Conservation (phyloP, 2,113 vertebrate species). For the Pycnonotus jocosus region DNA sequence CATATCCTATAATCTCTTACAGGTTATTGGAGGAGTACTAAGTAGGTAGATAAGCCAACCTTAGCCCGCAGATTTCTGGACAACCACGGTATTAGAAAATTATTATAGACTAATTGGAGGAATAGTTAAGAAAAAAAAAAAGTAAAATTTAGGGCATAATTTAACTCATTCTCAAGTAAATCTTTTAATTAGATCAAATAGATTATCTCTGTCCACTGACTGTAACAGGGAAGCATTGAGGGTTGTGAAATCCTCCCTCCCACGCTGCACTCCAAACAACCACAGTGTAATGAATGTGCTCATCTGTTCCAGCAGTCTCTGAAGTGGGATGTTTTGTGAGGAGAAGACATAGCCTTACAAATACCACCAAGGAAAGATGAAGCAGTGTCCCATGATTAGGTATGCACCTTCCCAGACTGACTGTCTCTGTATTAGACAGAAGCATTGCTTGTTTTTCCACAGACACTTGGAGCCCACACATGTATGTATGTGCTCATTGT, state of each 20-base stretch:
- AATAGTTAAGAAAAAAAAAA: not conserved
- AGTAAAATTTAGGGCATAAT: not conserved
- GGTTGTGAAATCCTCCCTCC: not conserved
- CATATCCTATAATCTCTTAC: not conserved
- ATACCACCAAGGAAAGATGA: not conserved
- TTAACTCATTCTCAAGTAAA: not conserved
- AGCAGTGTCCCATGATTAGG: not conserved
- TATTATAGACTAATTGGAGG: not conserved
- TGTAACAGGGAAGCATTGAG: not conserved
- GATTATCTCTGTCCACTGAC: not conserved
- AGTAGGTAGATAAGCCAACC: not conserved
- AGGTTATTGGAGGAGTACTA: not conserved
- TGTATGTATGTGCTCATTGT: not conserved
- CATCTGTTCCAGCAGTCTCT: not conserved
- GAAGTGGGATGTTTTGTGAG: not conserved
- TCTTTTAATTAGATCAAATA: not conserved
- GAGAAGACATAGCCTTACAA: not conserved
- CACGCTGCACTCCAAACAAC: fast-evolving
- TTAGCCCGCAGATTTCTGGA: not conserved
- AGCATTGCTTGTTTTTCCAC: not conserved
- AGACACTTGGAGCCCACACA: not conserved
- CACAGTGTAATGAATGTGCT: not conserved
- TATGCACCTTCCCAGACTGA: not conserved
- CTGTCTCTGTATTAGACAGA: not conserved
- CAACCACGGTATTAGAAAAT: not conserved